Evolutionary conservation across 2,888 invertebrate species (phyloP).

Genomic region (Mesorhabditis spiculigera): DNA sequence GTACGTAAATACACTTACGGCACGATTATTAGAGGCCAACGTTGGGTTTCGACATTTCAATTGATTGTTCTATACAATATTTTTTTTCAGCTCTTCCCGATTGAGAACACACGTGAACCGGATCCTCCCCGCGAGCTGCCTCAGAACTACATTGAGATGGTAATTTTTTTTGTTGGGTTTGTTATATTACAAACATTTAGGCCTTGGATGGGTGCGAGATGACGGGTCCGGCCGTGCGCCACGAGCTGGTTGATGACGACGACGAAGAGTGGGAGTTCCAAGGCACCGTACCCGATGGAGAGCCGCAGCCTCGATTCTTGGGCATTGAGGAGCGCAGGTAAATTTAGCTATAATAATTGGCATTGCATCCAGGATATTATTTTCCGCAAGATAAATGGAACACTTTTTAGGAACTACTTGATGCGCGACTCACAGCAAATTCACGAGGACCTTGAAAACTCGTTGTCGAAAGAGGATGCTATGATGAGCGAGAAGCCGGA

Average conservation of each 20-base stretch:
- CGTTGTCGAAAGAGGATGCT: background rate
- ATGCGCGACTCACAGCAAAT: too few relatives aligned
- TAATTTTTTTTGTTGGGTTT: background rate
- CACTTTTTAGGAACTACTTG: too few relatives aligned
- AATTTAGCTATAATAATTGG: too few relatives aligned
- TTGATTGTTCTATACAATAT: background rate
- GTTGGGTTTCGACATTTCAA: background rate
- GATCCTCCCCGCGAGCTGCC: constrained; percentile 12
- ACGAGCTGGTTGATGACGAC: background rate
- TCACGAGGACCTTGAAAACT: too few relatives aligned
- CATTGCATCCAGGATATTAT: background rate
- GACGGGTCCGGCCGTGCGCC: background rate
- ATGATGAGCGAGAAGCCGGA: background rate
- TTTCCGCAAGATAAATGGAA: too few relatives aligned
- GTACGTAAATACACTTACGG: constrained; percentile 1
- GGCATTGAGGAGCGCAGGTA: background rate
- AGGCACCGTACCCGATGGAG: background rate
- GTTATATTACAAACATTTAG: background rate
- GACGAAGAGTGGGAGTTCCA: background rate
- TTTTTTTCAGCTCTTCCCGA: constrained; percentile 10
- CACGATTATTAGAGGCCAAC: too few relatives aligned
- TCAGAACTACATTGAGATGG: constrained; percentile 4
- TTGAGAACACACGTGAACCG: constrained; percentile 7
- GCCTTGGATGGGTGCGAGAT: background rate
- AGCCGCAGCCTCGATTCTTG: background rate